Percentiles rank a stretch among this genome's conserved stretches.
These are phyloP conservation scores for Acanthiza pusilla DNA, from an alignment of 2,797 vertebrate genomes.

Conservation along the genomic window DNA sequence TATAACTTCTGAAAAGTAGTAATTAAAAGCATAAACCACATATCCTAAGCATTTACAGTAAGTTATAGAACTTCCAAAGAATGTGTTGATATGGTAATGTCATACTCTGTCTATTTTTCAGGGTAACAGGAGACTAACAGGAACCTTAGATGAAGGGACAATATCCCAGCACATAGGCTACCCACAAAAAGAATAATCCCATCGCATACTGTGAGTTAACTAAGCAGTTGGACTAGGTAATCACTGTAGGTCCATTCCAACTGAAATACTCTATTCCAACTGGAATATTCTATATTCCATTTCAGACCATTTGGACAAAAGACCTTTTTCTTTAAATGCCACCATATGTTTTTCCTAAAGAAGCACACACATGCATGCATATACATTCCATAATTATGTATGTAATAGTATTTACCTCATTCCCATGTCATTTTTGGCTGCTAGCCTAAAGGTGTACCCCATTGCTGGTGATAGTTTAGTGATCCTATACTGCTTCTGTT, in stretches of 20 bases:
- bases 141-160: neutral
- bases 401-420: conserved; percentile 79
- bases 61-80: neutral
- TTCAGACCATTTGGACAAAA: neutral
- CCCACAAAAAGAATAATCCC: neutral
- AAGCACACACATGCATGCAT: neutral
- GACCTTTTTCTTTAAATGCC: neutral
- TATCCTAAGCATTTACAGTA: neutral
- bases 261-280: neutral
- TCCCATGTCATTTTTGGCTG: conserved; percentile 96
- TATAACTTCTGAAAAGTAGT: neutral
- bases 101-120: neutral
- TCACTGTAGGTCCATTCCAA: neutral
- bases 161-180: neutral
- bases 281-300: neutral
- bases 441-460: conserved; percentile 93
- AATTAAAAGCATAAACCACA: neutral
- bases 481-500: conserved; percentile 92
- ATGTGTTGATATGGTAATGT: neutral
- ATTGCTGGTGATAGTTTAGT: conserved; percentile 93
- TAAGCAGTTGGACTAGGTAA: neutral
- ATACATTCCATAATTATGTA: neutral
- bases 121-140: neutral
- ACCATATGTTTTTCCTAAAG: neutral
- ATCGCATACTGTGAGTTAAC: neutral